These are phyloP conservation scores for Drosophila subsilvestris DNA, from an alignment of 2,888 invertebrate genomes.

Conservation along the genomic window DNA sequence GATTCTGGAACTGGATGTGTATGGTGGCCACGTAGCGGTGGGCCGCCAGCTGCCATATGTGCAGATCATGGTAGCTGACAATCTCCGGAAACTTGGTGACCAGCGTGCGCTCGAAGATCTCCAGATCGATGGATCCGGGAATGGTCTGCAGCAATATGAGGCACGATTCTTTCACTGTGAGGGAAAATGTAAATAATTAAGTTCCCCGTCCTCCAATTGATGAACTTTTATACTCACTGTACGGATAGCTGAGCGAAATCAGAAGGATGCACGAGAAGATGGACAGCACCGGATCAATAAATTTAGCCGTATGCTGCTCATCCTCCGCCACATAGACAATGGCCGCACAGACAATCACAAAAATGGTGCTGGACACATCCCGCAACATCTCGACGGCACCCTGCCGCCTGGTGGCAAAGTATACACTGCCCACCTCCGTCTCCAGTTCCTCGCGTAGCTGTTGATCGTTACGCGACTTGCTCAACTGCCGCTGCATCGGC, in stretches of 20 bases:
- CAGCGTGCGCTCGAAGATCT: conserved; percentile 87
- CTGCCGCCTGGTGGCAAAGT: conserved; percentile 84
- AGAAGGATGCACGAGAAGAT: conserved; percentile 90
- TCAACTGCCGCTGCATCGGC: conserved; percentile 84
- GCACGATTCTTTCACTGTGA: conserved; percentile 93
- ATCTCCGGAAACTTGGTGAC: conserved; percentile 88
- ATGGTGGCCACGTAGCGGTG: conserved; percentile 92
- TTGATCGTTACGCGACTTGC: conserved; percentile 82
- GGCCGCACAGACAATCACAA: conserved; percentile 89
- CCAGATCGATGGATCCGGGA: conserved; percentile 93
- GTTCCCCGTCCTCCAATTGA: no score
- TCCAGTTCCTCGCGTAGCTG: conserved; percentile 69
- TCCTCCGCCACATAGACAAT: conserved; percentile 86
- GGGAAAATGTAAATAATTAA: conserved; percentile 55
- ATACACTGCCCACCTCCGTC: conserved; percentile 60
- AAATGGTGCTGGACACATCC: conserved; percentile 88
- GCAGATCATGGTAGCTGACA: conserved; percentile 92
- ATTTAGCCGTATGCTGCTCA: conserved; percentile 87
- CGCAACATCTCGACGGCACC: conserved; percentile 87
- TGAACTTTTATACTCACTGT: conserved; percentile 86
- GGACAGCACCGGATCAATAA: conserved; percentile 90
- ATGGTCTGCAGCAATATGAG: conserved; percentile 96
- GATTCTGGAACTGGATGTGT: conserved; percentile 90
- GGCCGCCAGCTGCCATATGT: conserved; percentile 94
- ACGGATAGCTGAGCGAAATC: conserved; percentile 91